Evolutionary conservation across 2,888 invertebrate genomes (phyloP).

Genomic region (Coremacera marginata): DNA sequence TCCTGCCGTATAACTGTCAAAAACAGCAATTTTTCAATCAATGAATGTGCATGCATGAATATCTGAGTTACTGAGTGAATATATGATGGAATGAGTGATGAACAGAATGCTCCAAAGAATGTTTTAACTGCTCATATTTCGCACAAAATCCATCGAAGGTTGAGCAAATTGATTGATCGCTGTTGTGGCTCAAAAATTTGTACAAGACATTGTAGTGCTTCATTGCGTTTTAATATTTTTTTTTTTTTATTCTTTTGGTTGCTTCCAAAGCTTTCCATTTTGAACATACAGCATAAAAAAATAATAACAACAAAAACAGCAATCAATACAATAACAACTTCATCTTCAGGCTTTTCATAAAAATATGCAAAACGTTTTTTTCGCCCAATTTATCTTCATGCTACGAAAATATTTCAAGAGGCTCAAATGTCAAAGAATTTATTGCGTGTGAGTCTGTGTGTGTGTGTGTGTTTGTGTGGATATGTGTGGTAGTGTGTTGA

Average conservation of each 20-base stretch:
- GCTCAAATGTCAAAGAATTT: slow-evolving; percentile 12
- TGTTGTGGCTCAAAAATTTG: too few species aligned
- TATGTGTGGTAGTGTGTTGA: not conserved
- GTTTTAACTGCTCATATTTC: not conserved
- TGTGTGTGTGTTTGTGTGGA: not conserved
- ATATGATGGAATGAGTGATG: not conserved
- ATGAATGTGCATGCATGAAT: not conserved
- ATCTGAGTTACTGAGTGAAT: not conserved
- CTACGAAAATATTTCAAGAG: not conserved
- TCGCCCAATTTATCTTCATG: not conserved
- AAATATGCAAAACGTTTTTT: not conserved
- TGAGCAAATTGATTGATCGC: slow-evolving; percentile 1
- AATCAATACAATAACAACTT: too few species aligned
- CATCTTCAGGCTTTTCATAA: too few species aligned
- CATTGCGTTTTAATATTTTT: too few species aligned
- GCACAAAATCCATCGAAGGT: not conserved
- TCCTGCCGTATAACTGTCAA: too few species aligned
- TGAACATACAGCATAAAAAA: too few species aligned
- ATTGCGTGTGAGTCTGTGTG: slow-evolving; percentile 47
- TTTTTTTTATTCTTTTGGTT: too few species aligned
- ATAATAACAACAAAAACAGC: too few species aligned
- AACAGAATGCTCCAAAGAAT: not conserved
- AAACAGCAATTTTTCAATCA: too few species aligned
- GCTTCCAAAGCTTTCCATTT: too few species aligned
- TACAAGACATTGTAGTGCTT: too few species aligned